Evolutionary conservation across 2,888 invertebrate species (phyloP), one percentile per base, ranked within the genome.

Genomic region (Eretmocerus hayati): DNA sequence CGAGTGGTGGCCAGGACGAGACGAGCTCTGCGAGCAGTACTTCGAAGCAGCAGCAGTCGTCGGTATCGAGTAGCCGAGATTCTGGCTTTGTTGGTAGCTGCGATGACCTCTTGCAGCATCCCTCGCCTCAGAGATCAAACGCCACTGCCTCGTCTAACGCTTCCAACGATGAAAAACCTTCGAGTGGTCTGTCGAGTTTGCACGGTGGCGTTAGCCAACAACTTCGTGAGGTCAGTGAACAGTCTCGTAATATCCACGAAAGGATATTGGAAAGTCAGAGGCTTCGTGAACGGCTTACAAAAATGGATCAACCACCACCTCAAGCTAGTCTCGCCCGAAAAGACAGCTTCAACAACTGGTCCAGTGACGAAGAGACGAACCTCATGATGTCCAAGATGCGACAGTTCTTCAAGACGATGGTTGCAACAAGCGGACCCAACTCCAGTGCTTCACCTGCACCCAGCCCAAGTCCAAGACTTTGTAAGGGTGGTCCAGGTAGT

Each of bases 301-400:
- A 59, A 20, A 35, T 56, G 5, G 75, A 78, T 26, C n/a, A n/a
- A n/a, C 75, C 77, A 4, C 23, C 46, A 5, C 16, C 22, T 2
- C 15, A 45, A 3, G 42, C 76, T 73, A 67, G 69, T 6, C 72
- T 90, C 22, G 83, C 84, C 31, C 78, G 90, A 54, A 90, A 90
- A 72, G 90, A 91, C 69, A 90, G 90, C 67, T 91, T 91, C 73
- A 91, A 90, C 67, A 91, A 91, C 65, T 92, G 91, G 90, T 90
- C 90, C 56, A 90, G 90, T 3, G 91, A 92, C 64, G 92, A 92
- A 67, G 92, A 92, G 74, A 92, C 91, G 3, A 92, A 92, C 70
- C 74, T 91, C 37, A 92, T 92, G 91, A 92, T 92, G 91, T 88
- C 87, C 31, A 91, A 90, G 75, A 90, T 92, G 89, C 77, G 90